phyloP scores from a whole-genome alignment of 2,888 invertebrate genomes.

The Biston betularia region DNA sequence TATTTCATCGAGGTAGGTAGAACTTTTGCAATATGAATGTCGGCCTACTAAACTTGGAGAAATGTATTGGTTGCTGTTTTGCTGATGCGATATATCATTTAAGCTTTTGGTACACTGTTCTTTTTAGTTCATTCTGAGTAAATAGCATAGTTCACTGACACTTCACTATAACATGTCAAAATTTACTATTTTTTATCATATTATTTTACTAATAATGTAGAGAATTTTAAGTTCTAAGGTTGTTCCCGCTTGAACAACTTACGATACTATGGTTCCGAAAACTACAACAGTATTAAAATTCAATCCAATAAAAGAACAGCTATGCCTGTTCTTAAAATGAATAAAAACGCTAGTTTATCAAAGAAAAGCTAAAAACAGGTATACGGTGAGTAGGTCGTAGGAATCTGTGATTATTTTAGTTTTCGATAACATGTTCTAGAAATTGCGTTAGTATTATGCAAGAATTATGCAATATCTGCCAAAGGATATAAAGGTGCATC shows the following conservation, averaged over 20 bases:
- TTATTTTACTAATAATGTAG: not conserved
- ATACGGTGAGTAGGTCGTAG: not conserved
- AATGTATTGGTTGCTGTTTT: slow-evolving; percentile 24
- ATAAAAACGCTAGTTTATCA: not conserved
- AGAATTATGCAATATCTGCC: not conserved
- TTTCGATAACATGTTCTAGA: not conserved
- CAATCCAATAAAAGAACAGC: not conserved
- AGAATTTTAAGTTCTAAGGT: not conserved
- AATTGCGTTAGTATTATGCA: slow-evolving; percentile 1
- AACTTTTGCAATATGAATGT: slow-evolving; percentile 63
- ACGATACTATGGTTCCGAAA: not conserved
- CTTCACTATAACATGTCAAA: not conserved
- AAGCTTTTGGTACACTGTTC: slow-evolving; percentile 11
- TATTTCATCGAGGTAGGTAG: slow-evolving; percentile 54
- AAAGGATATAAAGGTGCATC: no score
- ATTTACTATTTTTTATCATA: not conserved
- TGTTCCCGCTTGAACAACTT: not conserved
- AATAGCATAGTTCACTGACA: not conserved
- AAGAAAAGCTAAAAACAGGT: not conserved
- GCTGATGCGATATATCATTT: slow-evolving; percentile 10
- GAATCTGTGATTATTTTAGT: not conserved
- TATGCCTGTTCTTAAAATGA: not conserved
- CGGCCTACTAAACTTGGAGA: slow-evolving; percentile 42
- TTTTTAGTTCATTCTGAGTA: no score
- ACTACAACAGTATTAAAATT: not conserved